These are phyloP conservation scores for Solenopsis fugax DNA, from an alignment of 1,140 invertebrate species.

Conservation along the genomic window DNA sequence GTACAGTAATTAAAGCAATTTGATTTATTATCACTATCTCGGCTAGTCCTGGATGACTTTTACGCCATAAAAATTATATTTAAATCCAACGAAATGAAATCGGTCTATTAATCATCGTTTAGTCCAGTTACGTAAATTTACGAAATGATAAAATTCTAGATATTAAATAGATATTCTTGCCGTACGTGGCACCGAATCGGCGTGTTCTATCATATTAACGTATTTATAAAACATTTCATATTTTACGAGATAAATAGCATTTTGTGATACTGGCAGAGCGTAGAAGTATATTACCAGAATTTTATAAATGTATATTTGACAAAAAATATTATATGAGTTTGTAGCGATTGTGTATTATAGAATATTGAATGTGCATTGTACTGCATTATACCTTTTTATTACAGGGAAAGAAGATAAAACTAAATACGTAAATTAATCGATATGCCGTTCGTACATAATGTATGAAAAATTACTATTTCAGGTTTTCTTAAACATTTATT, in stretches of 20 bases:
- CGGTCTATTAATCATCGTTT: slow-evolving; percentile 17
- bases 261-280: neutral
- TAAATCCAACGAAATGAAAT: neutral
- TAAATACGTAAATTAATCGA: neutral
- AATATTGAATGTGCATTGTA: neutral
- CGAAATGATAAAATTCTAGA: neutral
- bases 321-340: neutral
- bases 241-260: slow-evolving; percentile 9
- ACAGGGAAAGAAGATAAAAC: neutral
- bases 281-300: neutral
- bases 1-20: slow-evolving; percentile 16
- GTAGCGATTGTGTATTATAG: neutral
- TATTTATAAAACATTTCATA: neutral
- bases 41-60: neutral
- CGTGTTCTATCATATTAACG: neutral
- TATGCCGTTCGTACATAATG: neutral
- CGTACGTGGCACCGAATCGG: neutral
- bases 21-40: slow-evolving; percentile 2
- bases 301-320: neutral
- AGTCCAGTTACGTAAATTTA: neutral
- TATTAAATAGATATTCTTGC: neutral
- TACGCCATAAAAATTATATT: slow-evolving; percentile 7
- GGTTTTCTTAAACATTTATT: neutral
- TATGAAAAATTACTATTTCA: neutral
- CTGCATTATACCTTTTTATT: neutral